Base-by-base conservation (phyloP, 2,888 invertebrate genomes). In the Torymus tubicola region DNA sequence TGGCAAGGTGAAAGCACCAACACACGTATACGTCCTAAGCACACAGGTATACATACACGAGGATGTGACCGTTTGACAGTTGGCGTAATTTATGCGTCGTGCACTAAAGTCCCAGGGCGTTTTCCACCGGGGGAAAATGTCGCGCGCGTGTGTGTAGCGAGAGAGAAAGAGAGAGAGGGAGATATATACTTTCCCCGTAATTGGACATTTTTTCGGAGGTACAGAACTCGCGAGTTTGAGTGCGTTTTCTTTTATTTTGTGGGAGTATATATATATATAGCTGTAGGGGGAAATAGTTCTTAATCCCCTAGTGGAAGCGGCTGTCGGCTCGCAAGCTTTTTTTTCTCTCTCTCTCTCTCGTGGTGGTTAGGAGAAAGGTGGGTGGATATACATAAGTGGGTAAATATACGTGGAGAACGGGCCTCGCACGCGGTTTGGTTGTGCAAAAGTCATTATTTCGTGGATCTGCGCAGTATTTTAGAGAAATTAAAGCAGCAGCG, bases 51-150 rank as follows among this genome's bases (percentile, higher is more conserved):
- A 42, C 10, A 8, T 42, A 42, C 8, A 42, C 42, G 42, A 42
- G 77, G 80, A 82, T 82, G 80, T 80, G 82, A 80, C 80, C 77
- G 73, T 63, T 79, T 69, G 80, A 77, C 73, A 74, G 80, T 77
- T 13, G 79, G 65, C 63, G 71, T 70, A 77, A 83, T 83, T 84
- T 83, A 84, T 83, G 65, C 74, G 64, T 72, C 83, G 65, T 64
- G 64, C 76, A 13, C 68, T 21, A 58, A 57, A 64, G 55, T 78
- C 70, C 50, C 73, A 67, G 81, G 81, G 78, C 78, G 81, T 78
- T 78, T 71, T 58, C 81, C 16, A 53, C 61, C 42, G 50, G 18
- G 50, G 18, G 50, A 55, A 42, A 75, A 74, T 60, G 58, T 64
- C 71, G 42, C 24, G 13, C 53, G 31, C 64, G 63, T 71, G 71